phyloP scores from a whole-genome alignment of 2,888 invertebrate species.

The Pandemis heparana region DNA sequence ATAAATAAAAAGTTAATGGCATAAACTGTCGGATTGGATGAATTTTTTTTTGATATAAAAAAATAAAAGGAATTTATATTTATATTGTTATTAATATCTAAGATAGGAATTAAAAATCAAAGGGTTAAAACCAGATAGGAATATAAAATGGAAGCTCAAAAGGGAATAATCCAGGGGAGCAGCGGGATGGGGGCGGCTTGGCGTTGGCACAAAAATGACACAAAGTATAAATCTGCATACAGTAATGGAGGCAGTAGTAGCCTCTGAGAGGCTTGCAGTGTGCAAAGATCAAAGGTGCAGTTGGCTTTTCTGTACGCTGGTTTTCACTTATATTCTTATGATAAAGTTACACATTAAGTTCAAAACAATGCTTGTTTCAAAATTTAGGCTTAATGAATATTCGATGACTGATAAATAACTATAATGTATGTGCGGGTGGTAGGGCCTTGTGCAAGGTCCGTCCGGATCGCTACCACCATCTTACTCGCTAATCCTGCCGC shows the following conservation, averaged over 20 bases:
- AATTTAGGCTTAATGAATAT: too few species aligned
- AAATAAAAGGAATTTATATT: too few species aligned
- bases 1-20: too few species aligned
- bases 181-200: constrained; percentile 51
- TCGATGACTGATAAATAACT: too few species aligned
- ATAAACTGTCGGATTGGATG: not conserved
- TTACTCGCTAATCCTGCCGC: too few species aligned
- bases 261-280: constrained; percentile 73
- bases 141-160: constrained; percentile 30
- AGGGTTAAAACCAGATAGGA: constrained; percentile 16
- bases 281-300: constrained; percentile 73
- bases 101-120: constrained; percentile 18
- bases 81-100: not conserved
- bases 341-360: not conserved
- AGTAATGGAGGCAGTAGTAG: constrained; percentile 77
- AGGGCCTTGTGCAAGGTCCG: too few species aligned
- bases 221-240: constrained; percentile 84
- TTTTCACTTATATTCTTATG: constrained; percentile 43
- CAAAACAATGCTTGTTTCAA: too few species aligned
- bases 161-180: constrained; percentile 43
- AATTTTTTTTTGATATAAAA: not conserved
- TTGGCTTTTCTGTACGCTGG: constrained; percentile 60
- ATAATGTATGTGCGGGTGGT: too few species aligned
- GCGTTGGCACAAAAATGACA: constrained; percentile 81
- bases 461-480: too few species aligned